Evolutionary conservation across 2,888 invertebrate genomes (phyloP).

Genomic region (Panzeria rudis): DNA sequence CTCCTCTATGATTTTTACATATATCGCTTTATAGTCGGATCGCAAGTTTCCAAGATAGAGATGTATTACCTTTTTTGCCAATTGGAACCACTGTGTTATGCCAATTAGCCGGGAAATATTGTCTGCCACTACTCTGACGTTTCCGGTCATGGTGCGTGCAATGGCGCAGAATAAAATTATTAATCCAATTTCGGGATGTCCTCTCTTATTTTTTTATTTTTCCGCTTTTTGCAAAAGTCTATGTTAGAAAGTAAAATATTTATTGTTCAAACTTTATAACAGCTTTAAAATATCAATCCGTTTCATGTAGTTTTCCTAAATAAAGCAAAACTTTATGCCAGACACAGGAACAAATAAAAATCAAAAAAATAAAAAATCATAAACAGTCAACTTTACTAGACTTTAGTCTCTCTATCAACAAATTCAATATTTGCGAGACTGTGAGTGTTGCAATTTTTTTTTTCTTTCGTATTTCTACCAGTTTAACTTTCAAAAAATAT

Average conservation of each 20-base stretch:
- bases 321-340: conserved; percentile 29
- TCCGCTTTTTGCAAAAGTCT: neutral
- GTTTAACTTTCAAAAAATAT: conserved; percentile 34
- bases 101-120: no score
- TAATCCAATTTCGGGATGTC: no score
- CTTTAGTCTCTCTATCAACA: conserved; percentile 23
- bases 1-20: no score
- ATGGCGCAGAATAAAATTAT: no score
- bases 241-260: neutral
- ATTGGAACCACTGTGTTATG: no score
- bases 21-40: no score
- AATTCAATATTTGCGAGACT: conserved; percentile 1
- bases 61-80: no score
- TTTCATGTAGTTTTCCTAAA: conserved; percentile 7
- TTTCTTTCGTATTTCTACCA: neutral
- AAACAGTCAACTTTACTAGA: conserved; percentile 23
- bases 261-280: neutral
- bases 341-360: conserved; percentile 2
- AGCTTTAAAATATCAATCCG: no score
- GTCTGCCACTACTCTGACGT: no score
- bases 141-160: no score
- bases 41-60: no score
- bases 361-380: neutral
- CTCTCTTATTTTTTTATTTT: neutral
- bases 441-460: neutral